phyloP scores from a whole-genome alignment of 1,140 invertebrate species.

The Trissolcus basalis region DNA sequence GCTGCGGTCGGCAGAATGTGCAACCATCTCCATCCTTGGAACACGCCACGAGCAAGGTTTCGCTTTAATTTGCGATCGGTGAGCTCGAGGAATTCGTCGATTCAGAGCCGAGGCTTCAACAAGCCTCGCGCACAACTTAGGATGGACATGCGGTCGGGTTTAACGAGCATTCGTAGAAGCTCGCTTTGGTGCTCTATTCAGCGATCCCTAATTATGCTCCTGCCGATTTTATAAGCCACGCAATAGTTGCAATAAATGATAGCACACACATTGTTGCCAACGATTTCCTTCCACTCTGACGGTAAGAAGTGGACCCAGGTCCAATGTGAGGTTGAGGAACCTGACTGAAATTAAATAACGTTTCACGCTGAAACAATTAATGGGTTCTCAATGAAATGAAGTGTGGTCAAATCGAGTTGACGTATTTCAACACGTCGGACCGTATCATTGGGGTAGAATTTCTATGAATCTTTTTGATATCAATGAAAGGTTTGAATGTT shows the following conservation, averaged over 20 bases:
- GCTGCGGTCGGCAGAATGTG: conserved; percentile 53
- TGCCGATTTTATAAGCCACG: conserved; percentile 31
- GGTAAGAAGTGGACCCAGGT: too few relatives aligned
- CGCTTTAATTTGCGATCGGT: conserved; percentile 49
- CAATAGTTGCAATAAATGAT: conserved; percentile 24
- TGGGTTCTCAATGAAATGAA: too few relatives aligned
- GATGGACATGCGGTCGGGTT: conserved; percentile 40
- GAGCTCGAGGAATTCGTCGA: conserved; percentile 49
- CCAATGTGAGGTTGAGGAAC: too few relatives aligned
- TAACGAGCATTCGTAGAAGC: conserved; percentile 51
- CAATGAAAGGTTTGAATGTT: too few relatives aligned
- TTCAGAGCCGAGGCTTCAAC: conserved; percentile 24
- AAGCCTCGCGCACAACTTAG: conserved; percentile 41
- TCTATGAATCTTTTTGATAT: too few relatives aligned
- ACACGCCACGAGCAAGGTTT: conserved; percentile 42
- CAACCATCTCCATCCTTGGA: conserved; percentile 51
- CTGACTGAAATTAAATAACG: too few relatives aligned
- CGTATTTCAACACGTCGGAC: too few relatives aligned
- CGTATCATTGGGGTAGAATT: too few relatives aligned
- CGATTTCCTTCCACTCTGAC: conserved; percentile 22
- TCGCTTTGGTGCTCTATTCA: conserved; percentile 38
- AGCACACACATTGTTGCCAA: conserved; percentile 10
- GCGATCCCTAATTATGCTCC: conserved; percentile 39
- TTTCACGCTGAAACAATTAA: too few relatives aligned
- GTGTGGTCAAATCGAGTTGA: too few relatives aligned